Conservation (phyloP, 2,888 invertebrate genomes). For the Gymnocheta viridis region DNA sequence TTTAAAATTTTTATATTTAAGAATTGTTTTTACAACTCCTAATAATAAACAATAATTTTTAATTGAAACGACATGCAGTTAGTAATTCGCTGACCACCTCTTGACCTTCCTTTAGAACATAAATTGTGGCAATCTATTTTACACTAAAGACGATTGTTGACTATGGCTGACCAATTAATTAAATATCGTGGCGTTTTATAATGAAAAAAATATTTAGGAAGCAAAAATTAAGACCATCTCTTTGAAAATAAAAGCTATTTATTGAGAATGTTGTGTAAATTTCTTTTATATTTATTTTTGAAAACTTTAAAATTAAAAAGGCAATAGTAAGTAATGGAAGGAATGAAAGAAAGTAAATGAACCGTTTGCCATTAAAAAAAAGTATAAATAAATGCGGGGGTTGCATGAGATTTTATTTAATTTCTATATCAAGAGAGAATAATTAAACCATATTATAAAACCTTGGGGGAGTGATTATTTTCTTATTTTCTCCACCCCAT, state of each 20-base stretch:
- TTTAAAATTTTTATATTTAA: too few relatives aligned
- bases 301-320: slow-evolving; percentile 50
- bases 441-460: too few relatives aligned
- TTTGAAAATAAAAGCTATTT: background rate
- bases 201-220: slow-evolving; percentile 10
- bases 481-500: too few relatives aligned
- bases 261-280: background rate
- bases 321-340: slow-evolving; percentile 3
- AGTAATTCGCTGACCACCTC: background rate
- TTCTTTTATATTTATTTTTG: slow-evolving; percentile 9
- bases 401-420: too few relatives aligned
- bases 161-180: slow-evolving; percentile 39
- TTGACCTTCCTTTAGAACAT: background rate
- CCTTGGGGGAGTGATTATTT: too few relatives aligned
- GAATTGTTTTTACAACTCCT: too few relatives aligned
- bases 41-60: too few relatives aligned
- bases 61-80: too few relatives aligned
- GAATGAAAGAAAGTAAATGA: slow-evolving; percentile 8
- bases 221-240: background rate
- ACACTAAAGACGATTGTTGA: background rate
- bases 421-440: too few relatives aligned
- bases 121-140: slow-evolving; percentile 22
- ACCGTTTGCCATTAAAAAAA: slow-evolving; percentile 13
- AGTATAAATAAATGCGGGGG: background rate
- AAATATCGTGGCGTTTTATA: slow-evolving; percentile 50